A percentile compares a stretch with the other conserved stretches of the same genome.
Evolutionary conservation across 2,888 invertebrate genomes (phyloP).

Genomic region (Ernsta delagoae): DNA sequence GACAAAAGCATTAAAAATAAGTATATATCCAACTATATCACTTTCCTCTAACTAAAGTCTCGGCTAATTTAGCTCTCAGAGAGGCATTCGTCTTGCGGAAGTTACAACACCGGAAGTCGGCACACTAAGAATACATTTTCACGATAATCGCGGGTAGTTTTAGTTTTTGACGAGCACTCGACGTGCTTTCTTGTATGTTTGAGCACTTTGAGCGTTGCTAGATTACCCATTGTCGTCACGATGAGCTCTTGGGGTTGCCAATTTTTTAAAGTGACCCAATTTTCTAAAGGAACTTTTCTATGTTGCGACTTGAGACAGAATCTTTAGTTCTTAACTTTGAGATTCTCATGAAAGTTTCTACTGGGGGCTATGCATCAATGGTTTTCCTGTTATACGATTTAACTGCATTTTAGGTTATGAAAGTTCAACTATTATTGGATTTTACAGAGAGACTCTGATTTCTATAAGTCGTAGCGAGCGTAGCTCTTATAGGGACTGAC

Average conservation of each 20-base stretch:
- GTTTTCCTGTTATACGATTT: too few species aligned
- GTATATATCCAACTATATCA: conserved; percentile 6
- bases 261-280: conserved; percentile 29
- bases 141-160: conserved; percentile 35
- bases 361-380: too few species aligned
- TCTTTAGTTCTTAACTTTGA: too few species aligned
- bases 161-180: conserved; percentile 31
- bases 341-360: too few species aligned
- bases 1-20: background rate
- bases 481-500: too few species aligned
- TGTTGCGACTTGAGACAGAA: background rate
- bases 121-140: conserved; percentile 33
- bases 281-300: conserved; percentile 19
- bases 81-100: conserved; percentile 33
- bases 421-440: too few species aligned
- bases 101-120: conserved; percentile 29
- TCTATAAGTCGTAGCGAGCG: too few species aligned
- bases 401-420: too few species aligned
- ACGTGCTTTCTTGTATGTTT: conserved; percentile 9
- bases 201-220: conserved; percentile 12
- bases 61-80: conserved; percentile 35
- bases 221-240: conserved; percentile 32
- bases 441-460: too few species aligned
- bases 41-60: conserved; percentile 1
- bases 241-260: conserved; percentile 32